phyloP scores from a whole-genome alignment of 2,888 invertebrate genomes.

The Platycnemis pennipes region DNA sequence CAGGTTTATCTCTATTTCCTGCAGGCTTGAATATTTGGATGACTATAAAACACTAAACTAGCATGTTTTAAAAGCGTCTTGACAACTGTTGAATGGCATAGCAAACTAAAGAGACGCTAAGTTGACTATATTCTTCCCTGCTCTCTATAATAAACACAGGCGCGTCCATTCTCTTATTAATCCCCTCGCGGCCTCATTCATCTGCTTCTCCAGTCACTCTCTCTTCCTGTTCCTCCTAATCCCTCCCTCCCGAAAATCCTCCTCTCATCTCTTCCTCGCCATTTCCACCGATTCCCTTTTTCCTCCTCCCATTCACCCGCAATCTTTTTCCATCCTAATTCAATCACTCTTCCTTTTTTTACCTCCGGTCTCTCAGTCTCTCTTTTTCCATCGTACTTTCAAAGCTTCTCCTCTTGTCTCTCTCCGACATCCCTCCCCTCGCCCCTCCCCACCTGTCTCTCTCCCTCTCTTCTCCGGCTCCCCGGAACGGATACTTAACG shows the following conservation, averaged over 20 bases:
- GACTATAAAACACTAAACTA: background rate
- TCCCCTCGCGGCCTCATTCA: background rate
- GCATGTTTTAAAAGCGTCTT: background rate
- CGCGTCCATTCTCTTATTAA: background rate
- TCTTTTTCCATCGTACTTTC: too few species aligned
- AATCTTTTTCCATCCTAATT: conserved; percentile 39
- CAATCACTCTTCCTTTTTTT: conserved; percentile 19
- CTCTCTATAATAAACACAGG: background rate
- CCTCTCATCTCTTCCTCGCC: background rate
- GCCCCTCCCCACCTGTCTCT: background rate
- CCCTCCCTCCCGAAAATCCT: background rate
- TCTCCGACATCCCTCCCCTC: background rate
- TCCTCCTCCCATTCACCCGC: background rate
- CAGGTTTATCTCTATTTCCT: too few species aligned
- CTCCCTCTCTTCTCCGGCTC: background rate
- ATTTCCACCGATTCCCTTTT: background rate
- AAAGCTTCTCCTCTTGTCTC: background rate
- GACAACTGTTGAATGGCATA: background rate
- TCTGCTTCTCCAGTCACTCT: background rate
- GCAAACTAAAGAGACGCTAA: background rate
- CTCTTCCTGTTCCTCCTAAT: background rate
- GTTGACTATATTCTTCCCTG: background rate
- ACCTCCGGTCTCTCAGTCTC: background rate
- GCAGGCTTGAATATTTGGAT: background rate
- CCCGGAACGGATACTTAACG: conserved; percentile 47